These are phyloP conservation scores for Mythimna impura DNA, from an alignment of 2,888 invertebrate genomes.

Conservation along the genomic window DNA sequence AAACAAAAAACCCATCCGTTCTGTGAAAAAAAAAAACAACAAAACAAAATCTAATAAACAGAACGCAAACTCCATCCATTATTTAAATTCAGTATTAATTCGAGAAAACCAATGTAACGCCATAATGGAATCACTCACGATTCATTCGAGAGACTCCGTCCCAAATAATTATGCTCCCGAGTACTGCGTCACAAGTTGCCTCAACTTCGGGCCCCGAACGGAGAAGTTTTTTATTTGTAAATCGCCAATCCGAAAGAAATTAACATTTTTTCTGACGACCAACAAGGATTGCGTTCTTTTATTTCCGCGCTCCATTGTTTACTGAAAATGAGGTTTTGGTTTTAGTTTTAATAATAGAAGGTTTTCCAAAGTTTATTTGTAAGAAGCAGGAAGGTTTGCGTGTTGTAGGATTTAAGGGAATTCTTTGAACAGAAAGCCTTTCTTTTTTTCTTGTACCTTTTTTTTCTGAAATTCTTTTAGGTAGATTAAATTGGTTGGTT, in stretches of 20 bases:
- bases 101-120: slow-evolving; percentile 48
- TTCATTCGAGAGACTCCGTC: slow-evolving; percentile 36
- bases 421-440: slow-evolving; percentile 7
- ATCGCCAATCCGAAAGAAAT: slow-evolving; percentile 66
- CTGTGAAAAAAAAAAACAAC: neutral
- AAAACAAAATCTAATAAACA: slow-evolving; percentile 35
- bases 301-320: slow-evolving; percentile 47
- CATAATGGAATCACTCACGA: slow-evolving; percentile 58
- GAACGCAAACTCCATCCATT: slow-evolving; percentile 39
- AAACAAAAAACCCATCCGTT: neutral
- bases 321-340: slow-evolving; percentile 47
- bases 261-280: slow-evolving; percentile 62
- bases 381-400: slow-evolving; percentile 5
- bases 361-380: slow-evolving; percentile 23
- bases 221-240: slow-evolving; percentile 64
- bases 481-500: slow-evolving; percentile 22
- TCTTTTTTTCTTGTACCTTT: neutral
- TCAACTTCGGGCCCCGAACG: slow-evolving; percentile 31
- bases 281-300: slow-evolving; percentile 47
- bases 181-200: slow-evolving; percentile 42
- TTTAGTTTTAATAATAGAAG: slow-evolving; percentile 42
- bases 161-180: slow-evolving; percentile 55
- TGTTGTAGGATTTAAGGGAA: slow-evolving; percentile 1
- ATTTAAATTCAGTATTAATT: slow-evolving; percentile 54
- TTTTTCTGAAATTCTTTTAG: slow-evolving; percentile 9